Conservation (phyloP, 2,888 invertebrate genomes). For the Trichogramma evanescens region DNA sequence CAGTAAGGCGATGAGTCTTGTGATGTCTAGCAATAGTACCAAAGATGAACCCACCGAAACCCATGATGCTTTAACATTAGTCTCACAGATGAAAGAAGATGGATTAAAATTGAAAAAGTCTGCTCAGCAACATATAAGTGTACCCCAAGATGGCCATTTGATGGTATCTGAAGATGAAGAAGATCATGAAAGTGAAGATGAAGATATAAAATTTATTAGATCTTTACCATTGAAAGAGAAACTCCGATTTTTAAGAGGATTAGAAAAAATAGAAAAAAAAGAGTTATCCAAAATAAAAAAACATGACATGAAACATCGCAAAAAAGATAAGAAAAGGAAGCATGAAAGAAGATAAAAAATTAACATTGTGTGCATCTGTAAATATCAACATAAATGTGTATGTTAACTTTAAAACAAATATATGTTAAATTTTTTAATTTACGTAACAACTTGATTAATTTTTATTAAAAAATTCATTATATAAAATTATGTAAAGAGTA, state of each 20-base stretch:
- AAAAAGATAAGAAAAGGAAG: background rate
- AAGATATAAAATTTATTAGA: too few species aligned
- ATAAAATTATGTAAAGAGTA: too few species aligned
- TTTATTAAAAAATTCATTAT: too few species aligned
- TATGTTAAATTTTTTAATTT: too few species aligned
- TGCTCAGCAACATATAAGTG: conserved; percentile 55
- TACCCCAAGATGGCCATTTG: conserved; percentile 51
- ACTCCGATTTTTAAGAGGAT: conserved; percentile 70
- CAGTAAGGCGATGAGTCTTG: conserved; percentile 75
- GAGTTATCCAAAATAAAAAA: conserved; percentile 71
- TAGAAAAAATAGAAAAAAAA: conserved; percentile 83
- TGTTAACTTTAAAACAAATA: too few species aligned
- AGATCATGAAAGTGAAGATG: conserved; percentile 52
- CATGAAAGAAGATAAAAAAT: too few species aligned
- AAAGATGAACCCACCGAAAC: conserved; percentile 55
- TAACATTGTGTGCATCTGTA: too few species aligned
- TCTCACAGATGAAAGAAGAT: conserved; percentile 87
- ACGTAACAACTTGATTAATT: too few species aligned
- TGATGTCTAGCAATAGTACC: conserved; percentile 55
- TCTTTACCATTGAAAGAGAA: too few species aligned
- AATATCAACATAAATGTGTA: too few species aligned
- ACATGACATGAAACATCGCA: background rate
- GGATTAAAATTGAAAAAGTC: conserved; percentile 80
- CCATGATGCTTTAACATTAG: conserved; percentile 65
- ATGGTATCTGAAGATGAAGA: conserved; percentile 47